phyloP scores from a whole-genome alignment of 2,113 vertebrate species.

The Empidonax traillii region DNA sequence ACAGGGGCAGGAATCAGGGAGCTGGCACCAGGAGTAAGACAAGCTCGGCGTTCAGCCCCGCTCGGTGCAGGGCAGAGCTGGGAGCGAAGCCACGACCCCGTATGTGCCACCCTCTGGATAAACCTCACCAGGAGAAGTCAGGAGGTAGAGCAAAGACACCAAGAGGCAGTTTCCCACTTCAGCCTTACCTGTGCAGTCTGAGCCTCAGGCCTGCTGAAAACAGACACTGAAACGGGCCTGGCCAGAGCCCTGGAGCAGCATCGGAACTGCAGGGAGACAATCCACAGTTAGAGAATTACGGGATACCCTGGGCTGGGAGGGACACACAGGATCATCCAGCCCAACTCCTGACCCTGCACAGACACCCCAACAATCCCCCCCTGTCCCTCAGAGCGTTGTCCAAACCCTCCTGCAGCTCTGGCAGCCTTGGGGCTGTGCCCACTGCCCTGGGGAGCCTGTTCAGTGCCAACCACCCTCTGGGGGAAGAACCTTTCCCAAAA shows the following conservation, averaged over 20 bases:
- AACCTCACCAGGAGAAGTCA: not conserved
- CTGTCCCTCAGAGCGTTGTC: not conserved
- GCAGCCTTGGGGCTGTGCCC: accelerated
- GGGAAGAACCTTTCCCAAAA: accelerated
- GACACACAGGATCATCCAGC: accelerated
- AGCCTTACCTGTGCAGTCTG: conserved; percentile 61
- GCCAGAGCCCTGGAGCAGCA: conserved; percentile 72
- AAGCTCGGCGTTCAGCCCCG: not conserved
- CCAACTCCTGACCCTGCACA: not conserved
- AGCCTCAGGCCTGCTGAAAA: conserved; percentile 66
- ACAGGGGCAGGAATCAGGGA: not conserved
- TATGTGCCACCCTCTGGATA: not conserved
- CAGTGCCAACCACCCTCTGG: not conserved
- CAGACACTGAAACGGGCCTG: conserved; percentile 70
- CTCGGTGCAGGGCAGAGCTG: not conserved
- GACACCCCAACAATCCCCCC: not conserved
- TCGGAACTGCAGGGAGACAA: conserved; percentile 60
- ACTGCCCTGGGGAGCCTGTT: not conserved
- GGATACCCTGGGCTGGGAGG: not conserved
- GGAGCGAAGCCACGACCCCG: accelerated
- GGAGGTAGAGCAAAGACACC: accelerated
- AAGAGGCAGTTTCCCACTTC: accelerated
- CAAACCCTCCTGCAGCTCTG: not conserved
- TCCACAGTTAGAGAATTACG: not conserved
- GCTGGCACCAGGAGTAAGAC: not conserved